Percentiles rank a stretch among this genome's conserved stretches.
phyloP scores from a whole-genome alignment of 2,888 invertebrate species.

The Drosophila barbarae region DNA sequence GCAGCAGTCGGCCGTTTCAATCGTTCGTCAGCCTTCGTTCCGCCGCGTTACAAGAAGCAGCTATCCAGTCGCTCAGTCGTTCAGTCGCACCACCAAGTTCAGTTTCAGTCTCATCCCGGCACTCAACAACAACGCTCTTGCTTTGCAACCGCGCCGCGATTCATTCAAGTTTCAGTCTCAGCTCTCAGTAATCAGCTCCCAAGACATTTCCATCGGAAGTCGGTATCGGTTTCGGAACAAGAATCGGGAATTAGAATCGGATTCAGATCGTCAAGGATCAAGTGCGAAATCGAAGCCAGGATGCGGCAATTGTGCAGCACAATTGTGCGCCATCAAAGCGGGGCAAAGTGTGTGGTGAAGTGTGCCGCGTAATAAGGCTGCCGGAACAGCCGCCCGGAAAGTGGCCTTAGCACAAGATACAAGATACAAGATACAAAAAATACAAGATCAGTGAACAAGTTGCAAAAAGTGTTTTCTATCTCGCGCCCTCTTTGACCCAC shows the following conservation, averaged over 20 bases:
- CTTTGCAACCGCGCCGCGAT: slow-evolving; percentile 16
- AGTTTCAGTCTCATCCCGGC: slow-evolving; percentile 76
- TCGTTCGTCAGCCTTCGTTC: slow-evolving; percentile 74
- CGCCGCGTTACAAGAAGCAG: slow-evolving; percentile 64
- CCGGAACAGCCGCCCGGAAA: slow-evolving; percentile 22
- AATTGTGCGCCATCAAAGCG: slow-evolving; percentile 46
- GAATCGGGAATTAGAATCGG: neutral
- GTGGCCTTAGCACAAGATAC: slow-evolving; percentile 24
- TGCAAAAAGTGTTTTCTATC: slow-evolving; percentile 2
- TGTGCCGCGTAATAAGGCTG: slow-evolving; percentile 27
- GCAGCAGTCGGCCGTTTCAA: slow-evolving; percentile 65
- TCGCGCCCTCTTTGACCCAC: slow-evolving; percentile 7
- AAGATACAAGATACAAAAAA: slow-evolving; percentile 15
- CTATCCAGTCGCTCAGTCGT: slow-evolving; percentile 33
- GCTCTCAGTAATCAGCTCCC: neutral
- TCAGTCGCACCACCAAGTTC: slow-evolving; percentile 35
- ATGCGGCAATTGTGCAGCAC: slow-evolving; percentile 62
- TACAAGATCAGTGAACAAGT: slow-evolving; percentile 6
- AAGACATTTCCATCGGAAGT: slow-evolving; percentile 4
- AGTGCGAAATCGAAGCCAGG: slow-evolving; percentile 32
- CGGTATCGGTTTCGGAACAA: neutral
- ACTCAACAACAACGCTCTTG: slow-evolving; percentile 65
- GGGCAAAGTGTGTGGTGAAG: slow-evolving; percentile 36
- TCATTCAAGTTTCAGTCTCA: slow-evolving; percentile 1
- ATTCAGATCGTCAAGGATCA: slow-evolving; percentile 3